Base-by-base conservation (phyloP, 2,888 invertebrate genomes). In the Cataglyphis altisquamis region DNA sequence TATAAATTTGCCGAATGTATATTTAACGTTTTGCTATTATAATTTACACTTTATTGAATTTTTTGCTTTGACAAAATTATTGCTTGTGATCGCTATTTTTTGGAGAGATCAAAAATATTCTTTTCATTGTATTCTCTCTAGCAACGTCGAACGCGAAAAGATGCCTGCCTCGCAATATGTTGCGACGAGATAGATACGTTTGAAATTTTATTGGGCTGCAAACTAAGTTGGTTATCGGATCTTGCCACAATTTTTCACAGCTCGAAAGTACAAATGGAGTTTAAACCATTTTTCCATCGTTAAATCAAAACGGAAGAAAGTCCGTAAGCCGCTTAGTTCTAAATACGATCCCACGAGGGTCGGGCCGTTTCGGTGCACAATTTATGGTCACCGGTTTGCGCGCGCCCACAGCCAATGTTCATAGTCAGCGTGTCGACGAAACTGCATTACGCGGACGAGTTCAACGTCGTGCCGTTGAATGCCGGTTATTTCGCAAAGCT, bases 401-500 rank as follows among this genome's bases (percentile, higher is more conserved):
- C 21, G n/a, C 36, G 75, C 0, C 32, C 66, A 29, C 66, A 70
- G 60, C 70, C 78, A 48, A 70, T 68, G 78, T 80, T 52, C 70
- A 45, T 62, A 80, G 78, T 67, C 78, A 60, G 78, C 66, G 66
- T 80, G 78, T 80, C 70, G 68, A 57, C 78, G 68, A 70, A 70
- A 80, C 78, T 70, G 60, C 70, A 70, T 80, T 70, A 80, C 68
- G 45, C 32, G 60, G 25, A 52, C 48, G 80, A 29, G 52, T 67
- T 73, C 72, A 52, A n/a, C 75, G 55, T 60, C 68, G 74, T 72
- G 66, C 78, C 66, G 74, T 82, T 78, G 78, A 83, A 68, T 82
- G 39, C 70, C 70, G 67, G 85, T 77, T 84, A 90, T 90, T 85
- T 85, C 82, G 72, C 29, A 82, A 66, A 89, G 78, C 70, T 68